Evolutionary conservation across 2,113 vertebrate genomes (phyloP).

Genomic region (Salminus brasiliensis): DNA sequence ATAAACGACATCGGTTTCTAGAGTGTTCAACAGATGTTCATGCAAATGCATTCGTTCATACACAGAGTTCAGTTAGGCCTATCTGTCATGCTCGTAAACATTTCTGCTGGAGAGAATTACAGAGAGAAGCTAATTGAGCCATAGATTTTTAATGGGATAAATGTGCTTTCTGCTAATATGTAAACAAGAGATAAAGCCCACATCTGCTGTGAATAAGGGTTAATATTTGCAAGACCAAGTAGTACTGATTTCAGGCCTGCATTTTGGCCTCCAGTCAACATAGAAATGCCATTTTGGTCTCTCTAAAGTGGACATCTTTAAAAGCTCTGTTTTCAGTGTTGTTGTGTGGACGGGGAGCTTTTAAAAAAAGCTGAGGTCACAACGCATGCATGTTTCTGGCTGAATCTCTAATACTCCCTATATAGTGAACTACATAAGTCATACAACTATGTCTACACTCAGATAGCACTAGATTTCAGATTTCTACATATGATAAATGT

Average conservation of each 20-base stretch:
- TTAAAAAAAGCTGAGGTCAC: too few species aligned
- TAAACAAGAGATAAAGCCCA: slow-evolving; percentile 6
- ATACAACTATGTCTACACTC: too few species aligned
- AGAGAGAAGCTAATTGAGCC: slow-evolving; percentile 1
- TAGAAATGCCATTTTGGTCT: too few species aligned
- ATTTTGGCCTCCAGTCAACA: too few species aligned
- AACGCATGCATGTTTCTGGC: too few species aligned
- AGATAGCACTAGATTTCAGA: too few species aligned
- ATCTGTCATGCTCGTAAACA: neutral
- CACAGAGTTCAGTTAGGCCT: slow-evolving; percentile 2
- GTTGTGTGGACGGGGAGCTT: too few species aligned
- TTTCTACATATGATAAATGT: too few species aligned
- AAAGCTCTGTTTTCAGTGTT: too few species aligned
- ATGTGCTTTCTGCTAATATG: slow-evolving; percentile 23
- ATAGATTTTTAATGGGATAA: slow-evolving; percentile 17
- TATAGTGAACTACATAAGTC: too few species aligned
- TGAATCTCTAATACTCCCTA: too few species aligned
- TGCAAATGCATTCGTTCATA: neutral
- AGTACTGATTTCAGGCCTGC: neutral
- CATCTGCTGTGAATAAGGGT: slow-evolving; percentile 36
- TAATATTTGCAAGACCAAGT: slow-evolving; percentile 27
- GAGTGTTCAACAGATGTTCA: slow-evolving; percentile 6
- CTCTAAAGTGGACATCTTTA: too few species aligned
- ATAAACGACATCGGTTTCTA: neutral
- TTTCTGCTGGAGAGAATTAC: neutral